phyloP scores from a whole-genome alignment of 2,113 vertebrate genomes.

The Ia io region DNA sequence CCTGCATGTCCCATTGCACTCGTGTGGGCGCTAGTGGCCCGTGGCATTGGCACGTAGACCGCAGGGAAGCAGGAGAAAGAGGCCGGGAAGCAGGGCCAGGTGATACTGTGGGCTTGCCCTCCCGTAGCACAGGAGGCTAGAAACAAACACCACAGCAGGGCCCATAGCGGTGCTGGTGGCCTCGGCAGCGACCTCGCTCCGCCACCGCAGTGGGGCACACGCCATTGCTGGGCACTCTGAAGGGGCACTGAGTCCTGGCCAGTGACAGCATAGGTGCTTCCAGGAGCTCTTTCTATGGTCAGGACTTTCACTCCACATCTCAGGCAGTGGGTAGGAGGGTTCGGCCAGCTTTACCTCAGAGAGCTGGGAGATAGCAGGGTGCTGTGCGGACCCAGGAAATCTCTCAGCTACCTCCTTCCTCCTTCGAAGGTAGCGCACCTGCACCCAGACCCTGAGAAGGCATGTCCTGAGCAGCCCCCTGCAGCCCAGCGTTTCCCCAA shows the following conservation, averaged over 20 bases:
- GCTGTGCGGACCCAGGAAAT: background rate
- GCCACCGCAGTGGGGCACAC: no score
- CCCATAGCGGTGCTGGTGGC: background rate
- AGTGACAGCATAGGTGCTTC: background rate
- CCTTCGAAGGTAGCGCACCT: rapidly evolving
- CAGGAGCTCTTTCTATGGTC: rapidly evolving
- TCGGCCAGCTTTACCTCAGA: background rate
- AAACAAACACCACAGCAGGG: no score
- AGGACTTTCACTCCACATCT: rapidly evolving
- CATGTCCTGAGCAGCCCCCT: rapidly evolving
- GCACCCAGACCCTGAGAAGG: rapidly evolving
- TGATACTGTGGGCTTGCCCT: rapidly evolving
- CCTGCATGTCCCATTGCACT: background rate
- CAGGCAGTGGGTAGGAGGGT: rapidly evolving
- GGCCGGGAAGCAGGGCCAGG: background rate
- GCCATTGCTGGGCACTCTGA: rapidly evolving
- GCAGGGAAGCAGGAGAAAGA: background rate
- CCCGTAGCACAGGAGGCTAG: rapidly evolving
- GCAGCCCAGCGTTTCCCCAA: background rate
- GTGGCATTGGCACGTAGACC: rapidly evolving
- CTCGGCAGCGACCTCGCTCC: background rate
- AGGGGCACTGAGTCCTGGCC: background rate
- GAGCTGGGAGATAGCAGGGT: no score
- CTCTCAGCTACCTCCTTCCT: background rate
- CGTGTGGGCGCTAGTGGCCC: rapidly evolving